phyloP scores from a whole-genome alignment of 2,888 invertebrate species.

The Chrysotoxum bicinctum region DNA sequence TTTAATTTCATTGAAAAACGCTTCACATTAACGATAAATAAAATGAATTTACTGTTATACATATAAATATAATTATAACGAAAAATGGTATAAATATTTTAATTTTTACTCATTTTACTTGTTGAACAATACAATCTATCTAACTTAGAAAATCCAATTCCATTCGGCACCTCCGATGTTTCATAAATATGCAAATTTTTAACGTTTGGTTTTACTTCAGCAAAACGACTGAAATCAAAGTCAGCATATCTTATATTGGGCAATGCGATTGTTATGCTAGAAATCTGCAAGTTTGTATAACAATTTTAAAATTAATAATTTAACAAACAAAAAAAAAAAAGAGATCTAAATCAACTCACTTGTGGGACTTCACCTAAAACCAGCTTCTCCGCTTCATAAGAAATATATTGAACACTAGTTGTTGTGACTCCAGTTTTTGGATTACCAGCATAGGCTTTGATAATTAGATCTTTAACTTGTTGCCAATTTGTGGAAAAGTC shows the following conservation, averaged over 20 bases:
- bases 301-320: background rate
- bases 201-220: constrained; percentile 52
- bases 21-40: too few relatives aligned
- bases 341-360: constrained; percentile 25
- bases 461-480: constrained; percentile 65
- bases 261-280: constrained; percentile 59
- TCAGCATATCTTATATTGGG: constrained; percentile 68
- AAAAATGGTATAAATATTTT: too few relatives aligned
- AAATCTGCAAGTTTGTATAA: constrained; percentile 56
- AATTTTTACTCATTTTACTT: constrained; percentile 14
- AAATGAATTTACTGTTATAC: too few relatives aligned
- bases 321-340: background rate
- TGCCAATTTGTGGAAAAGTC: constrained; percentile 71
- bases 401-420: constrained; percentile 72
- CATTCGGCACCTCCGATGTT: constrained; percentile 51
- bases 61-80: too few relatives aligned
- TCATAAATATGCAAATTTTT: constrained; percentile 61
- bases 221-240: constrained; percentile 73
- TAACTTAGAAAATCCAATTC: constrained; percentile 72
- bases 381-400: constrained; percentile 67
- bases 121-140: constrained; percentile 56
- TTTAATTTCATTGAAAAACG: too few relatives aligned
- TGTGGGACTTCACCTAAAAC: constrained; percentile 71
- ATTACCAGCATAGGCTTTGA: constrained; percentile 72
- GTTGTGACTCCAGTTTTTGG: constrained; percentile 65